Evolutionary conservation across 1,140 invertebrate species (phyloP), one percentile per base, ranked within the genome.

Genomic region (Myzus persicae): DNA sequence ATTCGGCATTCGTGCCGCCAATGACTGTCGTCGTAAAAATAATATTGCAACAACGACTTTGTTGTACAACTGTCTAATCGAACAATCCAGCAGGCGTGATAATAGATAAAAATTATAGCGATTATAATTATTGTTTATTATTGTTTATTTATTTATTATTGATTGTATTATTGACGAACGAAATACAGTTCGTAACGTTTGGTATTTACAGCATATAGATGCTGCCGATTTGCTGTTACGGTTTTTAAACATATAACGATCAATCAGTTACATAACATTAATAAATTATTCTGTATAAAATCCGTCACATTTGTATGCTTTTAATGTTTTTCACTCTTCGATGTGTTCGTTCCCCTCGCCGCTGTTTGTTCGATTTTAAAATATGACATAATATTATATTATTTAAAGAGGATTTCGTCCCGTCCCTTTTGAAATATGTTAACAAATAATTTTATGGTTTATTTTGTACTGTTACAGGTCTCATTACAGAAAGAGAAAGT

Each of bases 401-500:
- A 40, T 31, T 40, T 87, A 26, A 51, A 18, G 14, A 59, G 6
- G 36, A 51, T 51, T 8, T 46, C 3, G 8, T 48, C 9, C 11
- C 20, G 36, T 51, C 76, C 20, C 6, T 18, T 11, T 82, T 6
- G 1, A 0, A 82, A 44, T n/a, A n/a, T 44, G 44, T 46, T 46
- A 22, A n/a, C 31, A 46, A 48, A 46, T 88, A 88, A 88, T 88
- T 44, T 1, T 38, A 40, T 46, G 31, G 20, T 87, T 87, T 44
- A 46, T 44, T 87, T 88, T 24, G 54, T 36, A 59, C 42, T n/a
- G 40, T 93, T 93, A 31, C 91, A 93, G 91, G n/a, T 85, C 91
- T n/a, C 91, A 51, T 84, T 93, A 93, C 91, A 85, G 81, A 36
- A 85, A 93, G 11, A 54, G 91, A 93, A 93, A 93, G n/a, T 93